A percentile compares a stretch with the other conserved stretches of the same genome.
These are phyloP conservation scores for Torymus texanus DNA, from an alignment of 2,888 invertebrate genomes.

Conservation along the genomic window DNA sequence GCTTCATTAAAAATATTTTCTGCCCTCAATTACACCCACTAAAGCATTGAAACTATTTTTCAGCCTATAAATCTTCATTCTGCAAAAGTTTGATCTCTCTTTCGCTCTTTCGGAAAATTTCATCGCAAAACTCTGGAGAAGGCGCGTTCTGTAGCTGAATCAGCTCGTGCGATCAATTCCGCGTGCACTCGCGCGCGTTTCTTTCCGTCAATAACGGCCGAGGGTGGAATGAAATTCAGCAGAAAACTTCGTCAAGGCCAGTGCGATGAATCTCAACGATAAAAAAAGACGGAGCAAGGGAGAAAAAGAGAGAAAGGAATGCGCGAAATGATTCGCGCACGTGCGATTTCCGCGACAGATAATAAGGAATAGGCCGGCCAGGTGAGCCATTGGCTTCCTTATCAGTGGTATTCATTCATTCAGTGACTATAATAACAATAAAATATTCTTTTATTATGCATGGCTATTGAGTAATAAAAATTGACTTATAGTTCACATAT, in stretches of 20 bases:
- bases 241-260: conserved; percentile 47
- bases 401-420: too few species aligned
- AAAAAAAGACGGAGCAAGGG: conserved; percentile 3
- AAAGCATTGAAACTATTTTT: not conserved
- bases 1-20: too few species aligned
- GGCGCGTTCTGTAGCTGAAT: conserved; percentile 26
- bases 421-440: too few species aligned
- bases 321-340: not conserved
- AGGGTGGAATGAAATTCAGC: conserved; percentile 47
- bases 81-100: not conserved
- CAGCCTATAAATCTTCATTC: conserved; percentile 15
- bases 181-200: not conserved
- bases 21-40: too few species aligned
- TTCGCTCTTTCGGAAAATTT: conserved; percentile 1
- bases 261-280: conserved; percentile 15
- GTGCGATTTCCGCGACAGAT: too few species aligned
- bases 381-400: too few species aligned
- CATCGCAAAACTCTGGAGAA: conserved; percentile 9
- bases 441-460: too few species aligned
- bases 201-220: conserved; percentile 32
- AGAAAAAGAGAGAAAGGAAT: not conserved
- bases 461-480: too few species aligned
- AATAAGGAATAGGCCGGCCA: too few species aligned
- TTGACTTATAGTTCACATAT: too few species aligned
- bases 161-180: conserved; percentile 23